A percentile compares a stretch with the other conserved stretches of the same genome.
Evolutionary conservation across 2,797 vertebrate species (phyloP).

Genomic region (Brachymystax lenok): DNA sequence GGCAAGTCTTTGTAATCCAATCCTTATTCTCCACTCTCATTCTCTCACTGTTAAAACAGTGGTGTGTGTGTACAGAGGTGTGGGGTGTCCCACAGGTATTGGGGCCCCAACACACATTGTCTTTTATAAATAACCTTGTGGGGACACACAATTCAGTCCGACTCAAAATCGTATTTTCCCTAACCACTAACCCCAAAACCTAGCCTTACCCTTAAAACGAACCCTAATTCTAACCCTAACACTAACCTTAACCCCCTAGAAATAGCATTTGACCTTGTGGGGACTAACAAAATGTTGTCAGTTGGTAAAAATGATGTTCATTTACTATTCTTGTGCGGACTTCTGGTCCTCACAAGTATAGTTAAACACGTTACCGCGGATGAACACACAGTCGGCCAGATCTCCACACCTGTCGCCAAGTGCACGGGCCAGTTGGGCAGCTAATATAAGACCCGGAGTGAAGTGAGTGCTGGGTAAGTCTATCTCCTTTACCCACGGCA

Average conservation of each 20-base stretch:
- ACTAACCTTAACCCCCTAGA: no score
- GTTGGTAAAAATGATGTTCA: no score
- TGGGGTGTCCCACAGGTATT: slow-evolving; percentile 9
- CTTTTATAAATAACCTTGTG: neutral
- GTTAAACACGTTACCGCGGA: neutral
- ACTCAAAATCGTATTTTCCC: no score
- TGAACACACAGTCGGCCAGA: slow-evolving; percentile 7
- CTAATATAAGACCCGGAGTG: slow-evolving; percentile 15
- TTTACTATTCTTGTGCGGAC: neutral
- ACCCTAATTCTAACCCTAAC: no score
- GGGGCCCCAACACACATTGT: slow-evolving; percentile 10
- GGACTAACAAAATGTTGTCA: no score
- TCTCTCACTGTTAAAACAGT: slow-evolving; percentile 63
- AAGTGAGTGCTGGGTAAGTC: slow-evolving; percentile 49
- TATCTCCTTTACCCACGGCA: slow-evolving; percentile 48
- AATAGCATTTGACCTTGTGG: no score
- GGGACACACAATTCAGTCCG: slow-evolving; percentile 8
- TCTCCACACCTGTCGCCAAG: slow-evolving; percentile 51
- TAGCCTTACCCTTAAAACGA: no score
- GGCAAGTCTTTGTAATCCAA: slow-evolving; percentile 75
- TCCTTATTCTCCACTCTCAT: slow-evolving; percentile 57
- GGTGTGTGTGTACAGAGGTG: slow-evolving; percentile 50
- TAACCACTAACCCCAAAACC: no score
- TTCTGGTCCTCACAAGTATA: neutral
- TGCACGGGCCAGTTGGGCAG: slow-evolving; percentile 51